These are phyloP conservation scores for Operophtera brumata DNA, from an alignment of 2,888 invertebrate species.

Conservation along the genomic window DNA sequence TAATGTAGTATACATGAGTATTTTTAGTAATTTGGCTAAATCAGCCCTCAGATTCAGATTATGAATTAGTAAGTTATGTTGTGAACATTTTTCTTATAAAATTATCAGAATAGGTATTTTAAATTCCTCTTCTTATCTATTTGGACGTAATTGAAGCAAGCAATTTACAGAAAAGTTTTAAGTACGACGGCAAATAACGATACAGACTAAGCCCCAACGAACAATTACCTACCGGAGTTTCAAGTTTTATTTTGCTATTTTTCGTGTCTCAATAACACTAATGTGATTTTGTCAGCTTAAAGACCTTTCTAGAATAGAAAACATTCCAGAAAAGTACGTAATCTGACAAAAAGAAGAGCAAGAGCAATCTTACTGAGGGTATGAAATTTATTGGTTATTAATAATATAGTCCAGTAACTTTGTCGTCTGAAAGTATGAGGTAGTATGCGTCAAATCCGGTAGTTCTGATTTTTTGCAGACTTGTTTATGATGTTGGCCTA, in stretches of 20 bases:
- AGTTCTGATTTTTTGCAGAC: too few species aligned
- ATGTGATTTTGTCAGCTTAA: slow-evolving; percentile 13
- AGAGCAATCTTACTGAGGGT: too few species aligned
- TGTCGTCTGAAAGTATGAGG: too few species aligned
- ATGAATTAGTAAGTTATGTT: too few species aligned
- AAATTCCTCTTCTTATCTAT: not conserved
- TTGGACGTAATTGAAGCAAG: not conserved
- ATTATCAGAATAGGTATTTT: not conserved
- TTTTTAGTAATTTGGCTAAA: too few species aligned
- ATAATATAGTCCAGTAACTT: too few species aligned
- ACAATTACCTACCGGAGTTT: slow-evolving; percentile 1
- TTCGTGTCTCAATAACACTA: not conserved
- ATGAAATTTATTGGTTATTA: too few species aligned
- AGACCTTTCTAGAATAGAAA: not conserved
- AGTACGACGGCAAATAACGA: not conserved
- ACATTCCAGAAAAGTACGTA: not conserved
- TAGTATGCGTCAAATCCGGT: too few species aligned
- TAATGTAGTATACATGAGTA: too few species aligned
- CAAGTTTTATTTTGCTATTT: not conserved
- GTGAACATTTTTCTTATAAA: too few species aligned
- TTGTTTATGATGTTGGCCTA: too few species aligned
- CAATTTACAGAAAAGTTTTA: not conserved
- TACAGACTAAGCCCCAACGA: not conserved
- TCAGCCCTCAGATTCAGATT: too few species aligned
- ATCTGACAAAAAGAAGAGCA: slow-evolving; percentile 3